Conservation (phyloP, 2,888 invertebrate species). For the Helleia helle region DNA sequence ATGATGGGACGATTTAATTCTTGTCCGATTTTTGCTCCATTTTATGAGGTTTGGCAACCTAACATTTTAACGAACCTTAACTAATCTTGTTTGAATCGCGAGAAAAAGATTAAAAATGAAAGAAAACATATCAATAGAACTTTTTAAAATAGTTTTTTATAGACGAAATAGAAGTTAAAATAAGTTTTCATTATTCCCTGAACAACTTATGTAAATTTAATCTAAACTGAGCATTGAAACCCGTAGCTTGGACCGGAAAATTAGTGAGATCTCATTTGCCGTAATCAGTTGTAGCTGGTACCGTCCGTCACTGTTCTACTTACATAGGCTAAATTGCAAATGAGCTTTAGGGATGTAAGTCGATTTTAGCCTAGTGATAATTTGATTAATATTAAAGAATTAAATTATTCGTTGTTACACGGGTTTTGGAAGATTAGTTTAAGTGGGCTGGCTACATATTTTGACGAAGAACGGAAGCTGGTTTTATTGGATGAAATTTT, state of each 20-base stretch:
- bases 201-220: background rate
- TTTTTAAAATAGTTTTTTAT: too few relatives aligned
- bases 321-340: constrained; percentile 31
- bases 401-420: too few relatives aligned
- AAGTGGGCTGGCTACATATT: too few relatives aligned
- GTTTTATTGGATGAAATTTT: too few relatives aligned
- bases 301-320: constrained; percentile 29
- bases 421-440: too few relatives aligned
- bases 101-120: too few relatives aligned
- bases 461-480: too few relatives aligned
- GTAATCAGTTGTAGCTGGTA: constrained; percentile 31
- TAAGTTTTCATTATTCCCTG: background rate
- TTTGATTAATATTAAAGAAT: background rate
- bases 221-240: background rate
- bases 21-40: background rate
- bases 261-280: constrained; percentile 36
- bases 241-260: constrained; percentile 23
- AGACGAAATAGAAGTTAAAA: background rate
- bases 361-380: background rate
- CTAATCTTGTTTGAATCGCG: too few relatives aligned
- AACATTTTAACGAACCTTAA: background rate
- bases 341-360: constrained; percentile 27
- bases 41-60: too few relatives aligned
- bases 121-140: too few relatives aligned
- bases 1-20: constrained; percentile 1